A percentile compares a stretch with the other conserved stretches of the same genome.
Conservation (phyloP, 2,113 vertebrate genomes). For the Pycnonotus jocosus region DNA sequence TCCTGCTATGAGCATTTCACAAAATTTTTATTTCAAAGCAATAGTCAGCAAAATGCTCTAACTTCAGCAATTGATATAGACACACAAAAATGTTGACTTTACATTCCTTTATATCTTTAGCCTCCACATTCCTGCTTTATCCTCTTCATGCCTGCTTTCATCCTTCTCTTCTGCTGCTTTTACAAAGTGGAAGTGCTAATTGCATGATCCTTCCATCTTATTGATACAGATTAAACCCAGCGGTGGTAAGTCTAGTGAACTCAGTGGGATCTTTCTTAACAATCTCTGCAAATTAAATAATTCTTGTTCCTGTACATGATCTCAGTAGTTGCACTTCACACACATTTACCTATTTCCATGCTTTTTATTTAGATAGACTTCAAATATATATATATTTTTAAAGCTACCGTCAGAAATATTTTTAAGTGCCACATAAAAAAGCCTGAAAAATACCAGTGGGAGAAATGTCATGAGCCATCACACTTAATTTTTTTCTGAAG, state of each 20-base stretch:
- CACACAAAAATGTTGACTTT: constrained; percentile 51
- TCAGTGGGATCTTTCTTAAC: constrained; percentile 55
- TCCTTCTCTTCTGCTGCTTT: constrained; percentile 28
- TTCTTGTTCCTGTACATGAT: constrained; percentile 13
- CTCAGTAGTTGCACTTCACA: constrained; percentile 27
- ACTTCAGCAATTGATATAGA: neutral
- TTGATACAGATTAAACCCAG: constrained; percentile 63
- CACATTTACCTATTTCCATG: neutral
- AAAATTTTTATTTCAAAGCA: constrained; percentile 47
- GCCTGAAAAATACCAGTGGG: neutral
- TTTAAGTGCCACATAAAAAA: neutral
- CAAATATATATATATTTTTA: neutral
- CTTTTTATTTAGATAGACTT: neutral
- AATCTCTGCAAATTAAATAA: constrained; percentile 67
- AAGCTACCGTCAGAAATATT: neutral
- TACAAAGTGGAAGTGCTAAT: constrained; percentile 59
- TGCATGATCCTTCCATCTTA: constrained; percentile 31
- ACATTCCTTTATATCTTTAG: constrained; percentile 11
- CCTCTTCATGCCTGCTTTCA: constrained; percentile 10
- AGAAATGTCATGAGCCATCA: neutral
- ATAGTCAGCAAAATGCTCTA: constrained; percentile 40
- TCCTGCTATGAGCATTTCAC: constrained; percentile 32
- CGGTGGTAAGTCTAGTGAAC: constrained; percentile 41
- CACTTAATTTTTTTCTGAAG: neutral
- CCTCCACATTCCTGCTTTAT: neutral